These are phyloP conservation scores for Tenebrosternarchus preto DNA, from an alignment of 2,113 vertebrate genomes.

Conservation along the genomic window DNA sequence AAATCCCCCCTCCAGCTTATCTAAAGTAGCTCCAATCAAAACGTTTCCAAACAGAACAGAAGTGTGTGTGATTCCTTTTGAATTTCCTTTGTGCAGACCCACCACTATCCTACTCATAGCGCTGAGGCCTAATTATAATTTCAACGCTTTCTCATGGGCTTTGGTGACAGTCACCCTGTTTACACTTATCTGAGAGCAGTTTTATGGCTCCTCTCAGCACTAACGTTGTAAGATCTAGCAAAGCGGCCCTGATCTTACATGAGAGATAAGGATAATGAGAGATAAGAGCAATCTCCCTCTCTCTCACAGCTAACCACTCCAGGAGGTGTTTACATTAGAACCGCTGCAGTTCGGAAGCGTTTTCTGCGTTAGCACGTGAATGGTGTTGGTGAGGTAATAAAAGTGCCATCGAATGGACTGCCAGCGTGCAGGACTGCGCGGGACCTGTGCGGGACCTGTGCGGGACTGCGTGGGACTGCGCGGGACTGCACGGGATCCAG, in stretches of 20 bases:
- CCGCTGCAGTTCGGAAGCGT: constrained; percentile 35
- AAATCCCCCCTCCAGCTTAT: constrained; percentile 5
- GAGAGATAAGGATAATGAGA: background rate
- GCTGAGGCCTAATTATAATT: constrained; percentile 45
- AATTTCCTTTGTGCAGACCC: constrained; percentile 31
- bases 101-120: constrained; percentile 27
- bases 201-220: constrained; percentile 1
- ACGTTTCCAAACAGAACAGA: constrained; percentile 43
- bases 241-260: background rate
- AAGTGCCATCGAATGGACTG: background rate
- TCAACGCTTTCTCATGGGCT: constrained; percentile 35
- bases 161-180: constrained; percentile 11
- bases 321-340: constrained; percentile 46
- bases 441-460: background rate
- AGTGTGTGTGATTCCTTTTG: constrained; percentile 38
- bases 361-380: constrained; percentile 44
- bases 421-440: background rate
- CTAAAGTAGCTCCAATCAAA: constrained; percentile 45
- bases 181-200: constrained; percentile 36
- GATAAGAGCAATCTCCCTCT: background rate
- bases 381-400: constrained; percentile 5
- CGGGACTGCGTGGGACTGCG: background rate
- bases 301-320: constrained; percentile 28
- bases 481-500: too few species aligned
- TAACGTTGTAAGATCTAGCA: background rate